A percentile compares a stretch with the other conserved stretches of the same genome.
Evolutionary conservation across 2,888 invertebrate genomes (phyloP).

Genomic region (Disparrhopalites patrizii): DNA sequence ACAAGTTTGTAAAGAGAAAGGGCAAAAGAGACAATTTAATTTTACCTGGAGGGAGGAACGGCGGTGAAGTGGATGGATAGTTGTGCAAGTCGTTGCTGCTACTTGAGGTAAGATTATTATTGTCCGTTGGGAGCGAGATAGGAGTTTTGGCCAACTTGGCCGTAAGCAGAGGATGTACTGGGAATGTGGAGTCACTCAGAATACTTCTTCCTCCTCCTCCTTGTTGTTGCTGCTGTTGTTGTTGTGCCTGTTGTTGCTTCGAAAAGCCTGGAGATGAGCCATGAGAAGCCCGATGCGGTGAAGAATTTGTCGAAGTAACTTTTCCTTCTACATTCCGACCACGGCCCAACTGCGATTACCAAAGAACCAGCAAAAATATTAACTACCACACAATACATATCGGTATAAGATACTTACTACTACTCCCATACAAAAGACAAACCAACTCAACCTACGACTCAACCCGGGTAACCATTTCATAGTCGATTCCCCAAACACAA

Average conservation of each 20-base stretch:
- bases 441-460: no score
- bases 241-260: conserved; percentile 35
- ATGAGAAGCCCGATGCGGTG: conserved; percentile 37
- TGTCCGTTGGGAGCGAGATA: conserved; percentile 41
- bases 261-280: conserved; percentile 24
- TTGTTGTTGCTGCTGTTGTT: conserved; percentile 7
- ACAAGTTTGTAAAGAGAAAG: neutral
- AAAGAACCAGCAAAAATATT: neutral
- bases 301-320: conserved; percentile 38
- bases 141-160: conserved; percentile 48
- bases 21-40: conserved; percentile 3
- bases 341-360: conserved; percentile 42
- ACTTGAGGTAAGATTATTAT: conserved; percentile 44
- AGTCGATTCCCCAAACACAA: no score
- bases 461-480: no score
- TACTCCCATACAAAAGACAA: neutral
- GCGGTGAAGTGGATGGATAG: conserved; percentile 47
- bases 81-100: conserved; percentile 43
- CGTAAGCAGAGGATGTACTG: conserved; percentile 43
- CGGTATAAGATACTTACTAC: no score
- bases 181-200: conserved; percentile 45
- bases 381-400: no score
- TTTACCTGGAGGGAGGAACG: conserved; percentile 48
- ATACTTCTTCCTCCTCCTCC: conserved; percentile 8
- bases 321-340: conserved; percentile 42